phyloP scores from a whole-genome alignment of 2,113 vertebrate species.

The Cyphomyrus discorhynchus region DNA sequence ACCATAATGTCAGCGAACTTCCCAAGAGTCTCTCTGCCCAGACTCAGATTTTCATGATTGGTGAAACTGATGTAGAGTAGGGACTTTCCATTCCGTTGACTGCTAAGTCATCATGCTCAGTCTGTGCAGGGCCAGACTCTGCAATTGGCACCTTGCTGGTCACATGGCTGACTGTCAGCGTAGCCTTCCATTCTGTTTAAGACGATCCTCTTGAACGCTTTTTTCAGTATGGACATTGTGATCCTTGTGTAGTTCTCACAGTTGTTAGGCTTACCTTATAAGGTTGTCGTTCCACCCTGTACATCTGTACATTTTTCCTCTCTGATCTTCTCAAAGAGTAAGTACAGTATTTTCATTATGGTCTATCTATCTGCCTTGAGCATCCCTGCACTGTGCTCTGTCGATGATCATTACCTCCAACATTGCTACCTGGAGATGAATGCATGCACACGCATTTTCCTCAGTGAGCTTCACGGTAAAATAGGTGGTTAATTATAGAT shows the following conservation, averaged over 20 bases:
- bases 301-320: background rate
- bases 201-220: background rate
- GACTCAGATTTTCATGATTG: background rate
- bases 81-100: background rate
- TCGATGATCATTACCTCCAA: constrained; percentile 63
- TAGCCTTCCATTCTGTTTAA: background rate
- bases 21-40: background rate
- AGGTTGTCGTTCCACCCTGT: background rate
- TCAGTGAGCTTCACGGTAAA: background rate
- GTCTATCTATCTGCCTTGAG: background rate
- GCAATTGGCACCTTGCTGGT: background rate
- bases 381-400: constrained; percentile 55
- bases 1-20: background rate
- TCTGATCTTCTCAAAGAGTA: background rate
- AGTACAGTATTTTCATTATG: background rate
- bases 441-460: background rate
- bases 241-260: background rate
- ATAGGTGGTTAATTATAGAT: background rate
- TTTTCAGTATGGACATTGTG: background rate
- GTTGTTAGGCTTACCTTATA: background rate
- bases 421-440: constrained; percentile 39
- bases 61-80: background rate
- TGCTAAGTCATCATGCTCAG: background rate
- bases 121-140: background rate
- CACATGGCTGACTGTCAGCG: background rate